A percentile compares a stretch with the other conserved stretches of the same genome.
Conservation (phyloP, 2,797 vertebrate genomes). For the Triplophysa yarkandensis region DNA sequence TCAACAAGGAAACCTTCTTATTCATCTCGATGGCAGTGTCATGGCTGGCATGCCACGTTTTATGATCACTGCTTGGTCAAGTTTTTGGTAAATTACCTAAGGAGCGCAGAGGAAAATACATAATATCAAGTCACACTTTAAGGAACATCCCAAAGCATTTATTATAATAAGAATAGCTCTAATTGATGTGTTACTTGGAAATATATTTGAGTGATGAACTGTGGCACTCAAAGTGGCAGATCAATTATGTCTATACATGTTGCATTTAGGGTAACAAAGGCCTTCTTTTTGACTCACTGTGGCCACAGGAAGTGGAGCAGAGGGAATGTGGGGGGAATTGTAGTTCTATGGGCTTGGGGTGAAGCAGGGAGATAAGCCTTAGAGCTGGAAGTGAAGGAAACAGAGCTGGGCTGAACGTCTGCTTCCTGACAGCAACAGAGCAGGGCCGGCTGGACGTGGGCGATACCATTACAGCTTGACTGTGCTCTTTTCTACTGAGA, state of each 20-base stretch:
- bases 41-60: not conserved
- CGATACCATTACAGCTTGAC: conserved; percentile 48
- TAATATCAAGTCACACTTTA: too few species aligned
- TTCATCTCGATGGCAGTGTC: not conserved
- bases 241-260: conserved; percentile 9
- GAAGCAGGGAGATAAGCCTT: conserved; percentile 69
- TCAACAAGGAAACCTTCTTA: not conserved
- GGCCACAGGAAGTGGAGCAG: conserved; percentile 88
- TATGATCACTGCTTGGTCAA: not conserved
- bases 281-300: conserved; percentile 60
- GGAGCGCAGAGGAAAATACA: too few species aligned
- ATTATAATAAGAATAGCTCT: too few species aligned
- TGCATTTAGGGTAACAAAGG: conserved; percentile 22
- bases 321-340: conserved; percentile 85
- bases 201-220: too few species aligned
- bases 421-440: conserved; percentile 80
- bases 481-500: conserved; percentile 35
- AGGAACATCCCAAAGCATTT: too few species aligned
- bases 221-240: conserved; percentile 34
- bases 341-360: conserved; percentile 78
- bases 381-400: conserved; percentile 63
- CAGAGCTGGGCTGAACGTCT: conserved; percentile 55
- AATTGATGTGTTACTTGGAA: too few species aligned
- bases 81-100: too few species aligned
- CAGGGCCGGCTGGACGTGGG: conserved; percentile 75